Evolutionary conservation across 2,888 invertebrate genomes (phyloP).

Genomic region (Eupeodes latifasciatus): DNA sequence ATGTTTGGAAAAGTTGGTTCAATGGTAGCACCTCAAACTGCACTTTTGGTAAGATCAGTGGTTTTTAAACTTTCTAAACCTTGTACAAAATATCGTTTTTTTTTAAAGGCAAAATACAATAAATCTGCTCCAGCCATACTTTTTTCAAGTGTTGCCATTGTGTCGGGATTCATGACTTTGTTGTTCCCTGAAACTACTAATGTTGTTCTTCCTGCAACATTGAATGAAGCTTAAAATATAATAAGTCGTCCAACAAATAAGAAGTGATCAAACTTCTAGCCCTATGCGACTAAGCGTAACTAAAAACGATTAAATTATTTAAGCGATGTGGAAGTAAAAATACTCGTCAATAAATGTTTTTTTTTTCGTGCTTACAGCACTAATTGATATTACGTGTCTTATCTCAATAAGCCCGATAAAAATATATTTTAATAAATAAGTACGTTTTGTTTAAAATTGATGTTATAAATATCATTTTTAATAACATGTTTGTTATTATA

Average conservation of each 20-base stretch:
- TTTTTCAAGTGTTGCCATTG: slow-evolving; percentile 86
- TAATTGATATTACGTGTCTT: too few relatives aligned
- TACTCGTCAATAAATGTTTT: too few relatives aligned
- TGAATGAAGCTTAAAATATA: slow-evolving; percentile 86
- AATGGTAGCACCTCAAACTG: slow-evolving; percentile 86
- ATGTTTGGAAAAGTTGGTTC: slow-evolving; percentile 89
- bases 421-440: too few relatives aligned
- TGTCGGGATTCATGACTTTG: slow-evolving; percentile 86
- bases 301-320: too few relatives aligned
- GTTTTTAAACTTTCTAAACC: not conserved
- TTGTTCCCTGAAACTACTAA: slow-evolving; percentile 87
- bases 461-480: too few relatives aligned
- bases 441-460: too few relatives aligned
- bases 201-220: slow-evolving; percentile 86
- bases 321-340: too few relatives aligned
- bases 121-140: slow-evolving; percentile 86
- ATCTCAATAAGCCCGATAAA: too few relatives aligned
- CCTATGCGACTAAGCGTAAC: too few relatives aligned
- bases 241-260: slow-evolving; percentile 74
- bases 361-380: too few relatives aligned
- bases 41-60: not conserved
- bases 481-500: too few relatives aligned
- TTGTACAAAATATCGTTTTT: not conserved
- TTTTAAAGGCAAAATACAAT: slow-evolving; percentile 84
- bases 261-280: not conserved